Conservation (phyloP, 2,113 vertebrate genomes). For the Sturnira hondurensis region DNA sequence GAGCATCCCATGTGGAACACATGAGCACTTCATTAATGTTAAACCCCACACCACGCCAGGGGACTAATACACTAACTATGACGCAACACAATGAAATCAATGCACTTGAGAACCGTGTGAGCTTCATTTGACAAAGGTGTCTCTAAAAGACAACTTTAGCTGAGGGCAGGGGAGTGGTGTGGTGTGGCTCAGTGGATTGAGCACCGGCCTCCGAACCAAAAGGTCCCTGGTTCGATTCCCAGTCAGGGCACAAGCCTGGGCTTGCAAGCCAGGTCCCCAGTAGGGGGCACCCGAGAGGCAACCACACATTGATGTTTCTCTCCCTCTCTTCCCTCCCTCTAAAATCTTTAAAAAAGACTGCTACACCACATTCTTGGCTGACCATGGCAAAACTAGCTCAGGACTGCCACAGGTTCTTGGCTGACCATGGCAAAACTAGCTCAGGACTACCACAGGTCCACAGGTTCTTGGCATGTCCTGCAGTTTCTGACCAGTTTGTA, state of each 20-base stretch:
- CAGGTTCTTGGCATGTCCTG: background rate
- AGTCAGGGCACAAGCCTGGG: too few relatives aligned
- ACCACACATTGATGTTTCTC: too few relatives aligned
- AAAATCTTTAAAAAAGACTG: too few relatives aligned
- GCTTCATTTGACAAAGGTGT: background rate
- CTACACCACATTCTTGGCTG: too few relatives aligned
- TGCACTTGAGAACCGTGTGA: background rate
- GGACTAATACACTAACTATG: background rate
- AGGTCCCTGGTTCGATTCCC: too few relatives aligned
- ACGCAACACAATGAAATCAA: background rate
- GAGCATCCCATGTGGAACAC: too few relatives aligned
- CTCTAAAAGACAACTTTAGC: background rate
- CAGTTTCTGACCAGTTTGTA: background rate
- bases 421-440: background rate
- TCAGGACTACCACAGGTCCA: background rate
- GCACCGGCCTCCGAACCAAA: too few relatives aligned
- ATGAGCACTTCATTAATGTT: background rate
- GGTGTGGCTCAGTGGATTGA: too few relatives aligned
- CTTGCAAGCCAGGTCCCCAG: too few relatives aligned
- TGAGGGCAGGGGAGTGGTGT: too few relatives aligned
- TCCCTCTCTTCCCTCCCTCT: too few relatives aligned
- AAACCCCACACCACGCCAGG: background rate
- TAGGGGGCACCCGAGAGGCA: too few relatives aligned
- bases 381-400: background rate
- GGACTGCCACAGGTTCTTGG: background rate